phyloP scores from a whole-genome alignment of 2,888 invertebrate genomes.

The Shargacucullia verbasci region DNA sequence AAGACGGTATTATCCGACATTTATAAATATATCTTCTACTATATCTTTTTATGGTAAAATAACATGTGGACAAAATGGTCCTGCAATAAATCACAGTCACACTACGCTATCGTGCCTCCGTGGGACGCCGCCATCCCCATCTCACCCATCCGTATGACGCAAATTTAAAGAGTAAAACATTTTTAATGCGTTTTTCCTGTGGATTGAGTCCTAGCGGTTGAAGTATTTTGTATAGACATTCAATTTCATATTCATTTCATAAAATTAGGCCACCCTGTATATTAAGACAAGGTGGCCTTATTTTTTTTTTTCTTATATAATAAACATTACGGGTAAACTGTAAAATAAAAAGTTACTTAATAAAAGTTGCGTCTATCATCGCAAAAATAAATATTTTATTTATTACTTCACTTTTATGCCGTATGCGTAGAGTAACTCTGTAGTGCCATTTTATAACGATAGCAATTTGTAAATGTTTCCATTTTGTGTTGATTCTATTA shows the following conservation, averaged over 20 bases:
- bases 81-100: slow-evolving; percentile 44
- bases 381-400: too few species aligned
- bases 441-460: slow-evolving; percentile 72
- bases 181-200: too few species aligned
- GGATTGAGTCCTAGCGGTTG: too few species aligned
- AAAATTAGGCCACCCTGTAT: too few species aligned
- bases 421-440: slow-evolving; percentile 40
- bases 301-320: too few species aligned
- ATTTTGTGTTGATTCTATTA: slow-evolving; percentile 83
- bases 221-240: too few species aligned
- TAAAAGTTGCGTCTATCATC: too few species aligned
- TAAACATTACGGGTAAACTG: too few species aligned
- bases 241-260: too few species aligned
- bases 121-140: neutral
- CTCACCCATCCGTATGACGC: slow-evolving; percentile 2
- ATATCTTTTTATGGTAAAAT: slow-evolving; percentile 17
- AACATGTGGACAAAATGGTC: slow-evolving; percentile 47
- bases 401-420: slow-evolving; percentile 18
- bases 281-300: too few species aligned
- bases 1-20: neutral
- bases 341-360: too few species aligned
- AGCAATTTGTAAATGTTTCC: slow-evolving; percentile 75
- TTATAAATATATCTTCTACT: too few species aligned
- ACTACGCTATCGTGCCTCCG: slow-evolving; percentile 23
- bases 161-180: slow-evolving; percentile 7